Evolutionary conservation across 2,113 vertebrate genomes (phyloP), one percentile per base, ranked within the genome.

Genomic region (Tretioscincus oriximinensis): DNA sequence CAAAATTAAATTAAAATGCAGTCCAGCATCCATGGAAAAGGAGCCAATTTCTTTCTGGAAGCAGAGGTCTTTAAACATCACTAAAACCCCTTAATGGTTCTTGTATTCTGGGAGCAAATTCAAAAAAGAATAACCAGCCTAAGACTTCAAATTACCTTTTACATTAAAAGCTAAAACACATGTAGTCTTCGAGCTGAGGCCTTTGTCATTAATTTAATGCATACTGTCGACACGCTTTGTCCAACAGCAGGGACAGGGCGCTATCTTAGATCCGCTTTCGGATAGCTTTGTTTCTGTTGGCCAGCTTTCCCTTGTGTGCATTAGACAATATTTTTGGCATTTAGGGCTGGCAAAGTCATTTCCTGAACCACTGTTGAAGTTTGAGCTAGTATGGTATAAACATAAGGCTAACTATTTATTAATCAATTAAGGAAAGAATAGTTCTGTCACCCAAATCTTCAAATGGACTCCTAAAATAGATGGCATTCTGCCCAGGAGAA

Each of bases 1-100:
- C 73, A 84, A 93, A 96, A 96, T 95, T 93, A 65, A 92, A 95
- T 96, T 95, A 96, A 95, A 95, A 95, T 86, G 75, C 90, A 91
- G 91, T 87, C 90, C 88, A 89, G 90, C 78, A 84, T 93, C 92
- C 93, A 93, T 91, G 85, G 73, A 93, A 87, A 94, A 90, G 82
- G 84, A 96, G 94, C 92, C 93, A 93, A 91, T 92, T 90, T 91
- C 89, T 87, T 91, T 82, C 79, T 91, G 81, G 88, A 92, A 92
- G 86, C 90, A 89, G 80, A 90, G 80, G 87, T 89, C 92, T 93
- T 93, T 88, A 89, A 95, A 91, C 87, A 91, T 89, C 85, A 85
- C 90, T 92, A 82, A 93, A 68, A 86, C 6, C 63, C 35, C 82
- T 94, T 95, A 95, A 95, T 94, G 92, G 90, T 89, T 90, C 89